Percentiles rank a stretch among this genome's conserved stretches.
phyloP scores from a whole-genome alignment of 1,140 invertebrate species.

The Archegozetes longisetosus region DNA sequence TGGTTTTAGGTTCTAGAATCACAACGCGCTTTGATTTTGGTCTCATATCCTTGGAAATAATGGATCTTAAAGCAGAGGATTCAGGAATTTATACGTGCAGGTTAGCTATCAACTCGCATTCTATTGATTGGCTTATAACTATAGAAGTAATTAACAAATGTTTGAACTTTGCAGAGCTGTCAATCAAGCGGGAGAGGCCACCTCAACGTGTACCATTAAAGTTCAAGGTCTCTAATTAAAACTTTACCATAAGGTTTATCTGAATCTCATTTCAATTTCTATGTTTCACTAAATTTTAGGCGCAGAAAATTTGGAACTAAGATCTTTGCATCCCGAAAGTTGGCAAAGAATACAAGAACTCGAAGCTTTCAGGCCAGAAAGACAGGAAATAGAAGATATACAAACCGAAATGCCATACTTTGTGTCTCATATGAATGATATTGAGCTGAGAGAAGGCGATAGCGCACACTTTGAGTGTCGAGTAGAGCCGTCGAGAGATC shows the following conservation, averaged over 20 bases:
- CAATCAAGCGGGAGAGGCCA: slow-evolving; percentile 74
- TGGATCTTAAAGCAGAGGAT: slow-evolving; percentile 68
- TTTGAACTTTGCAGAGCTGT: slow-evolving; percentile 58
- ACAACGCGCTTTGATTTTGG: slow-evolving; percentile 74
- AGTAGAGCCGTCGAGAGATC: slow-evolving; percentile 85
- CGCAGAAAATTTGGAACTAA: background rate
- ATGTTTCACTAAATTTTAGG: slow-evolving; percentile 4
- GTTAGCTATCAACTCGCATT: slow-evolving; percentile 37
- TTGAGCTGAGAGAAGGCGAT: slow-evolving; percentile 84
- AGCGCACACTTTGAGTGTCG: slow-evolving; percentile 88
- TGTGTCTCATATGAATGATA: slow-evolving; percentile 74
- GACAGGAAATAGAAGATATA: background rate
- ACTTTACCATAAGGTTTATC: slow-evolving; percentile 23
- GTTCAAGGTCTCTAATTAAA: too few species aligned
- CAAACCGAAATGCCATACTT: slow-evolving; percentile 37
- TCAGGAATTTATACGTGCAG: slow-evolving; percentile 76
- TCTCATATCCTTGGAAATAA: slow-evolving; percentile 76
- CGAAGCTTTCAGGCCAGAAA: background rate
- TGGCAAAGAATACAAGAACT: background rate
- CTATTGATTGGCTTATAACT: background rate
- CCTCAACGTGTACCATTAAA: slow-evolving; percentile 67
- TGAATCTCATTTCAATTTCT: background rate
- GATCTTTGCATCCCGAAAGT: background rate
- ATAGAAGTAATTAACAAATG: background rate
- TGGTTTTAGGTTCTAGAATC: slow-evolving; percentile 57